Conservation (phyloP, 2,888 invertebrate genomes). For the Calameuta filiformis region DNA sequence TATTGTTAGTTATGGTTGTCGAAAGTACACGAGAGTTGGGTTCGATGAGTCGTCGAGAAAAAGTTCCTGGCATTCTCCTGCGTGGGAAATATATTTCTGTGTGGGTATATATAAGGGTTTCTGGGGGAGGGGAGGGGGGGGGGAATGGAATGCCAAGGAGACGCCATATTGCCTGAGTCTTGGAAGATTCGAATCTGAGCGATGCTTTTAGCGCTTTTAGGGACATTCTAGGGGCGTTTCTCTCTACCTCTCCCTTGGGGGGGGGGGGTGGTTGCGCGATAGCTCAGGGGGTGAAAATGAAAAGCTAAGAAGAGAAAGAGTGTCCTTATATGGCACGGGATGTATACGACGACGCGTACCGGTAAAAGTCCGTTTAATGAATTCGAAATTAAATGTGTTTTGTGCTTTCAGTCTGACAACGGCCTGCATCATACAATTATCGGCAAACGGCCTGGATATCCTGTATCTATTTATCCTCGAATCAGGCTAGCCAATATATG, state of each 20-base stretch:
- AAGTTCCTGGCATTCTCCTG: background rate
- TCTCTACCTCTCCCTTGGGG: background rate
- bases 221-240: background rate
- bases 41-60: background rate
- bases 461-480: background rate
- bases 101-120: background rate
- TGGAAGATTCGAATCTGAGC: constrained; percentile 1
- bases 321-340: background rate
- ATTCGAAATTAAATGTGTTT: background rate
- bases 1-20: background rate
- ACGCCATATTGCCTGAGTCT: background rate
- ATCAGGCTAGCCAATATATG: background rate
- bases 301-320: background rate
- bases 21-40: background rate
- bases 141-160: background rate
- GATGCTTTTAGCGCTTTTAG: constrained; percentile 7
- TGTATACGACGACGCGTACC: background rate
- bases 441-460: background rate
- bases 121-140: background rate
- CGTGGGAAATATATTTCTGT: background rate
- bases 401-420: background rate
- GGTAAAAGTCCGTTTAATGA: background rate
- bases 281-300: background rate
- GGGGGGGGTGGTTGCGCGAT: background rate
- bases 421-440: background rate